Percentiles rank a stretch among this genome's conserved stretches.
Evolutionary conservation across 1,140 invertebrate genomes (phyloP).

Genomic region (Zaprionus capensis): DNA sequence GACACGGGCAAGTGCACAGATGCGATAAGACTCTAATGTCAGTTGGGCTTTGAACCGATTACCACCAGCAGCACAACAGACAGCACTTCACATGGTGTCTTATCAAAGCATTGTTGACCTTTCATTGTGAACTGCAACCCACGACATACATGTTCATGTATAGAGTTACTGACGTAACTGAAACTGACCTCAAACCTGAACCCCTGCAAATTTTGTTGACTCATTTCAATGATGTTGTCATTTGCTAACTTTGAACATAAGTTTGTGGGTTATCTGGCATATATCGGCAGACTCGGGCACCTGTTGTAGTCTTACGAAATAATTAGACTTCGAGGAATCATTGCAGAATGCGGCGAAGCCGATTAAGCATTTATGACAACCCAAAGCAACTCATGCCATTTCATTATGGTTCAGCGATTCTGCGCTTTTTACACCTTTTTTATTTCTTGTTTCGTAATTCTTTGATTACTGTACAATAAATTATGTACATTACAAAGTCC

Average conservation of each 20-base stretch:
- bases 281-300: neutral
- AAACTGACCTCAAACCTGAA: neutral
- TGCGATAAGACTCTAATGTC: neutral
- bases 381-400: conserved; percentile 4
- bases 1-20: neutral
- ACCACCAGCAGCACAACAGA: neutral
- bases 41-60: neutral
- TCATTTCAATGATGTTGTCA: neutral
- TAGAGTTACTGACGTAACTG: neutral
- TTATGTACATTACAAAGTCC: too few relatives aligned
- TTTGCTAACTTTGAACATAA: neutral
- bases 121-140: neutral
- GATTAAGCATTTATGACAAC: neutral
- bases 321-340: neutral
- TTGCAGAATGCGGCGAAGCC: neutral
- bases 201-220: neutral
- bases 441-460: neutral
- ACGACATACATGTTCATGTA: neutral
- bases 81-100: neutral
- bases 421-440: neutral
- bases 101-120: neutral
- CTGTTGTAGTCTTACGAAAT: conserved; percentile 14
- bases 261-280: conserved; percentile 15
- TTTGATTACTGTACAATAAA: neutral
- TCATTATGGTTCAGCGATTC: conserved; percentile 4